phyloP scores from a whole-genome alignment of 2,113 vertebrate genomes.

The Chloropsis hardwickii region DNA sequence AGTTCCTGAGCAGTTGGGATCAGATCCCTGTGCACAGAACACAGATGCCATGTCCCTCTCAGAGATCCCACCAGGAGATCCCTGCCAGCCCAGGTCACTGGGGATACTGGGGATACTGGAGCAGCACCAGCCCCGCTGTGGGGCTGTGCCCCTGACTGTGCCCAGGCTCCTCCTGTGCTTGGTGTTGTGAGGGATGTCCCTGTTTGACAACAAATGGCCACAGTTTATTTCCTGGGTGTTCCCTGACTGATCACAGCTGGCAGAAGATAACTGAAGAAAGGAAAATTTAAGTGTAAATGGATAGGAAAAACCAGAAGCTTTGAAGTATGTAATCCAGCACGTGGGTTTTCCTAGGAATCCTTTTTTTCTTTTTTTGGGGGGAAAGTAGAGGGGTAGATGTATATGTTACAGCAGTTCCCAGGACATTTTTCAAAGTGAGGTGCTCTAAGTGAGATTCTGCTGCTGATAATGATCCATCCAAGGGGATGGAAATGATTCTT shows the following conservation, averaged over 20 bases:
- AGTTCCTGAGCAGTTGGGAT: background rate
- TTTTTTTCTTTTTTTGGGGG: background rate
- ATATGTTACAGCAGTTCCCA: background rate
- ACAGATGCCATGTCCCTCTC: background rate
- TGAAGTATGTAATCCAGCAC: background rate
- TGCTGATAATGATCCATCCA: background rate
- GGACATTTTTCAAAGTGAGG: background rate
- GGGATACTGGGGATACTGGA: background rate
- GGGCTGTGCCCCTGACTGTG: rapidly evolving
- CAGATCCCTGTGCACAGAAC: background rate
- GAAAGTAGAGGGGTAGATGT: background rate
- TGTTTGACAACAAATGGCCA: rapidly evolving
- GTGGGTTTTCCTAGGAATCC: background rate
- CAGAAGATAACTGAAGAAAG: background rate
- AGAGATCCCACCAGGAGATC: background rate
- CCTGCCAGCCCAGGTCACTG: background rate
- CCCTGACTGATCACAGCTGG: background rate
- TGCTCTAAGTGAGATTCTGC: background rate
- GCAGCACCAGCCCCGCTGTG: rapidly evolving
- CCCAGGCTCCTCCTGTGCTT: background rate
- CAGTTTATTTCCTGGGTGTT: background rate
- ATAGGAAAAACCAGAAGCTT: background rate
- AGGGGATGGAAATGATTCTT: background rate
- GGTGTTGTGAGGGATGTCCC: rapidly evolving
- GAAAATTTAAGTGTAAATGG: background rate